Evolutionary conservation across 2,113 vertebrate species (phyloP).

Genomic region (Dasyurus viverrinus): DNA sequence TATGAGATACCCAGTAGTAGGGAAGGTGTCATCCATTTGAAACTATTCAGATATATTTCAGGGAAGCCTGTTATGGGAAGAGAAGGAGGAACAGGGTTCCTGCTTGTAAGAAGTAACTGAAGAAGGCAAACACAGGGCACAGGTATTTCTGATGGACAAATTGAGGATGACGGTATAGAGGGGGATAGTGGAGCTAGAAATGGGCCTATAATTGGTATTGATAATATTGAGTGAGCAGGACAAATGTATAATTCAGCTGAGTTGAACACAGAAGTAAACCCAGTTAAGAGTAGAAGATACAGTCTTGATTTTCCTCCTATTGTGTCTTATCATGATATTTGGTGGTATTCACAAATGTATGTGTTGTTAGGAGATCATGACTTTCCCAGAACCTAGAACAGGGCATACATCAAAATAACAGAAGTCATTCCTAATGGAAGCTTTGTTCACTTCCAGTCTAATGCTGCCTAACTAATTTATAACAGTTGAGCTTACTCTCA

Average conservation of each 20-base stretch:
- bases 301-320: background rate
- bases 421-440: background rate
- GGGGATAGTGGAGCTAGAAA: background rate
- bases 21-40: background rate
- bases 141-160: background rate
- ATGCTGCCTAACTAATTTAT: background rate
- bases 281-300: background rate
- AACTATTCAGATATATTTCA: background rate
- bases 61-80: background rate
- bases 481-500: background rate
- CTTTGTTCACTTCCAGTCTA: background rate
- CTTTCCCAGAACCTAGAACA: background rate
- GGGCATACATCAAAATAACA: background rate
- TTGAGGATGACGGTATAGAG: background rate
- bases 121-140: background rate
- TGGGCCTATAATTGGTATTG: background rate
- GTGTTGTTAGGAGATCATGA: background rate
- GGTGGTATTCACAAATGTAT: background rate
- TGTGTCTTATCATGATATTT: background rate
- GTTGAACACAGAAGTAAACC: background rate
- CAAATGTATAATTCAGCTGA: background rate
- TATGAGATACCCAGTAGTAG: background rate
- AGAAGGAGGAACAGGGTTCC: background rate
- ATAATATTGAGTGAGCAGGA: background rate
- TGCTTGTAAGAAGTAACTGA: background rate